phyloP scores from a whole-genome alignment of 2,113 vertebrate genomes.

The Panthera tigris region DNA sequence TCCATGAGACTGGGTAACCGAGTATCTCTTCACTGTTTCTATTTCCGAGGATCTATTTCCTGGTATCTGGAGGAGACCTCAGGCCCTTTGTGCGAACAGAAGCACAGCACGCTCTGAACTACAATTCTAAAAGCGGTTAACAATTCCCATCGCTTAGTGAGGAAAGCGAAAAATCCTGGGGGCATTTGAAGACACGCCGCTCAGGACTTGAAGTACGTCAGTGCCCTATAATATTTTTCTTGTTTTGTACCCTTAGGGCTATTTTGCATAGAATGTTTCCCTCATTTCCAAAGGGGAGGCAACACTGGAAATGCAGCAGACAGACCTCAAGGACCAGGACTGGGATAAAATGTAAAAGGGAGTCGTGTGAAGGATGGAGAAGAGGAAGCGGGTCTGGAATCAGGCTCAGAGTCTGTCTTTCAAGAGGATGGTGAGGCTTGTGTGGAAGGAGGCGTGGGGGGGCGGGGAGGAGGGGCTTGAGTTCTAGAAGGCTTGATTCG shows the following conservation, averaged over 20 bases:
- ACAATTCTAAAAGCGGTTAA: slow-evolving; percentile 31
- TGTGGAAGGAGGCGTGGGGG: neutral
- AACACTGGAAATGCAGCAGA: neutral
- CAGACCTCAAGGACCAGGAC: neutral
- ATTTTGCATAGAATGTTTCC: neutral
- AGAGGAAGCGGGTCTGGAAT: neutral
- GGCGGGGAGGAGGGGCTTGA: too few relatives aligned
- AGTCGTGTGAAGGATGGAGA: neutral
- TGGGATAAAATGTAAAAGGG: neutral
- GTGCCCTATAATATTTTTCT: neutral
- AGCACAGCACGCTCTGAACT: neutral
- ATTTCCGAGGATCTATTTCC: too few relatives aligned
- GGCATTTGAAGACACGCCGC: slow-evolving; percentile 13
- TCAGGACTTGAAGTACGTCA: neutral
- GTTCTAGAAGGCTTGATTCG: neutral
- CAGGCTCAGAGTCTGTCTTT: neutral
- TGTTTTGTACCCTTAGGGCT: neutral
- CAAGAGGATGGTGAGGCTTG: neutral
- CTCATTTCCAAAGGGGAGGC: neutral
- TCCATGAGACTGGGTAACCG: neutral
- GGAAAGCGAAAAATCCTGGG: neutral
- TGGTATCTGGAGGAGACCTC: neutral
- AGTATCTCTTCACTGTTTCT: neutral
- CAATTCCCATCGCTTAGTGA: neutral
- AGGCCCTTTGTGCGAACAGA: neutral